Base-by-base conservation (phyloP, 2,113 vertebrate genomes). In the Siphamia tubifer region DNA sequence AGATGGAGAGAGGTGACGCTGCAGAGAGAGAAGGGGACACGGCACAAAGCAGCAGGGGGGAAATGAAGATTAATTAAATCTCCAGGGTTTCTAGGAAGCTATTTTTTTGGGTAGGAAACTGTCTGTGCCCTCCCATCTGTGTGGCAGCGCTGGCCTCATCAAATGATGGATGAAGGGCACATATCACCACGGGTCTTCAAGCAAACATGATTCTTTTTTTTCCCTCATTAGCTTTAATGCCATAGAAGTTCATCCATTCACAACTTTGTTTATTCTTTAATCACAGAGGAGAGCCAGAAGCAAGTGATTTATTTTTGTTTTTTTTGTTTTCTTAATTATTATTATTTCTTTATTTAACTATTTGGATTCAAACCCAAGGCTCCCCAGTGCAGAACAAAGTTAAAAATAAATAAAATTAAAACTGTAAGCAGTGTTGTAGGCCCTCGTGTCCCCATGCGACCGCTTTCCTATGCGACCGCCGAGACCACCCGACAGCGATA, bases 61-160 rank as follows among this genome's bases (percentile, higher is more conserved):
- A 52, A 81, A 83, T 84, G 54, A 75, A 79, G 67, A 85, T 84
- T 64, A 78, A 83, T 88, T 79, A 81, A 82, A 83, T 78, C 67
- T 63, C 68, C 13, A 16, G 66, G 79, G 78, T 81, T 80, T 77
- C 55, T 45, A 12, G 12, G 16, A 79, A 48, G 20, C 45, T 28
- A 28, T 30, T 71, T 63, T 67, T 35, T 55, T 25, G 17, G 43
- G 49, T 30, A 38, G 44, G 62, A 70, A 62, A 51, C 34, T 84
- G 24, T 61, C n/a, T 63, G 25, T 4, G 17, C 10, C 24, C 24
- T 53, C 47, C 63, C 38, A 51, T 81, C 68, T 69, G 70, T 13
- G 35, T 8, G 12, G 19, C 13, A 19, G 53, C 62, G 60, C 35
- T 24, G 45, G 51, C 60, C 62, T 58, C 25, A 16, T 55, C 24